Evolutionary conservation across 1,140 invertebrate genomes (phyloP).

Genomic region (Agrypnia vestita): DNA sequence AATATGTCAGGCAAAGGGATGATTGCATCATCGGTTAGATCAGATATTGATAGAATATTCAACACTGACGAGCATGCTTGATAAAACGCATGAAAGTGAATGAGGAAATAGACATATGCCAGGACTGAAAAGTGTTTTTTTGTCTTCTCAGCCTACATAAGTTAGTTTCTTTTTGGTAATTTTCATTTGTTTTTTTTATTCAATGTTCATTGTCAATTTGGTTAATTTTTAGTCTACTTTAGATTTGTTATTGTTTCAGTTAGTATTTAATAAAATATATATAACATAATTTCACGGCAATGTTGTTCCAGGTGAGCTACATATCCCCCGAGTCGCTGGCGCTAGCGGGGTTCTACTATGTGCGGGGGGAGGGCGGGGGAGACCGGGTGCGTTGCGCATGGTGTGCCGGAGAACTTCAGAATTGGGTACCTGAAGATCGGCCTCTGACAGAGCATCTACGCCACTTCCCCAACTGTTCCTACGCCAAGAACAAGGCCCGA

Average conservation of each 20-base stretch:
- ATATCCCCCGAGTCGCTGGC: constrained; percentile 82
- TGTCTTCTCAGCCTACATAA: no score
- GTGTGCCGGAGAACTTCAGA: constrained; percentile 82
- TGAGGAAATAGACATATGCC: no score
- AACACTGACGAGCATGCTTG: no score
- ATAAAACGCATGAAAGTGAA: no score
- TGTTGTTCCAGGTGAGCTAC: constrained; percentile 67
- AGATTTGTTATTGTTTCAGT: background rate
- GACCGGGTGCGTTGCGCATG: constrained; percentile 84
- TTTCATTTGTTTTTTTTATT: no score
- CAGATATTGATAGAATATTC: no score
- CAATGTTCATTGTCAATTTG: no score
- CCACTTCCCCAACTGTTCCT: constrained; percentile 81
- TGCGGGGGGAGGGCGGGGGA: constrained; percentile 68
- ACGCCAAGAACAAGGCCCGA: constrained; percentile 60
- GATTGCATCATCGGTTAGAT: no score
- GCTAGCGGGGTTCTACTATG: constrained; percentile 88
- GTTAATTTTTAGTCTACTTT: background rate
- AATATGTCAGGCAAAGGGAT: no score
- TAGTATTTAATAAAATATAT: background rate
- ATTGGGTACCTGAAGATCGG: constrained; percentile 83
- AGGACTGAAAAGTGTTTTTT: no score
- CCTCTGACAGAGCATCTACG: constrained; percentile 84
- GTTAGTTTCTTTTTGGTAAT: no score
- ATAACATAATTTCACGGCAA: no score